phyloP scores from a whole-genome alignment of 2,888 invertebrate genomes.

The Drosophila mettleri region DNA sequence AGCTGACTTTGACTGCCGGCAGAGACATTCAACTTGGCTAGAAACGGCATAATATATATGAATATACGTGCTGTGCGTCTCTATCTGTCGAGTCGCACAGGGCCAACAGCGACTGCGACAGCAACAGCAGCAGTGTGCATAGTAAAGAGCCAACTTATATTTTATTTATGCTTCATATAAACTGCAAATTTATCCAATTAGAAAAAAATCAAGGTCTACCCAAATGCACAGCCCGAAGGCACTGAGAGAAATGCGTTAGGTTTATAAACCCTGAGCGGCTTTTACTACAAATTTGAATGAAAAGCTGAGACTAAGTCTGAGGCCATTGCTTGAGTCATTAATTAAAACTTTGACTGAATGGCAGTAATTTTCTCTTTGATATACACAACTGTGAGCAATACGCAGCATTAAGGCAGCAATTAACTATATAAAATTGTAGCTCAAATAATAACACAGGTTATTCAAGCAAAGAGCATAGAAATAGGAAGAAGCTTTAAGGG shows the following conservation, averaged over 20 bases:
- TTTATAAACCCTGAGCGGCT: neutral
- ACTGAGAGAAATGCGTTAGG: neutral
- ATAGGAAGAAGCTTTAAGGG: no score
- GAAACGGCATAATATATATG: constrained; percentile 6
- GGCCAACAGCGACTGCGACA: neutral
- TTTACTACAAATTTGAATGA: no score
- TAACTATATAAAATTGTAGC: no score
- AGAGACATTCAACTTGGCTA: constrained; percentile 36
- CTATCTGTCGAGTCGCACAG: neutral
- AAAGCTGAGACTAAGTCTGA: neutral
- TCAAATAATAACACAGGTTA: no score
- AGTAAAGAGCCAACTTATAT: neutral
- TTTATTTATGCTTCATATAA: constrained; percentile 7
- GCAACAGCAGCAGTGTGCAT: constrained; percentile 1
- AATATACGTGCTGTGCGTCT: neutral
- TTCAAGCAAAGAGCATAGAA: no score
- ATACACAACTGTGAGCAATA: neutral
- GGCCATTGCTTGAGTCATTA: neutral
- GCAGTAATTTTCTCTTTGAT: neutral
- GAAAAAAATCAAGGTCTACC: constrained; percentile 1
- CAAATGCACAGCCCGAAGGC: neutral
- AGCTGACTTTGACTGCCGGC: constrained; percentile 49
- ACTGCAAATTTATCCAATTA: constrained; percentile 14
- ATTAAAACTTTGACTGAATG: neutral
- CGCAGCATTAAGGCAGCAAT: no score